Percentiles rank a stretch among this genome's conserved stretches.
These are phyloP conservation scores for Bos indicus DNA, from an alignment of 2,113 vertebrate genomes.

Conservation along the genomic window DNA sequence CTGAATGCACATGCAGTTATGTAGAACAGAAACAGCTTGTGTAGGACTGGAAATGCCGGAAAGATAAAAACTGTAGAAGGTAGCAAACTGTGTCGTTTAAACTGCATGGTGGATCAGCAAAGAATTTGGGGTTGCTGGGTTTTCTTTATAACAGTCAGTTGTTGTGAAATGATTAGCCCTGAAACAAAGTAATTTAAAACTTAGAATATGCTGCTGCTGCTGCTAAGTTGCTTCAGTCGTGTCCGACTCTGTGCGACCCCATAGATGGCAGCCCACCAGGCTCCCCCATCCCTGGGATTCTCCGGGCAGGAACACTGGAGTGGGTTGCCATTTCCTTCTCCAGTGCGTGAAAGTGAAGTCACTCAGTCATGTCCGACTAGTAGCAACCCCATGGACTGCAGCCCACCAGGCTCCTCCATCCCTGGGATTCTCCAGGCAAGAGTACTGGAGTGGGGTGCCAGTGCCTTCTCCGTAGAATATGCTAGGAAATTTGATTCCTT, in stretches of 20 bases:
- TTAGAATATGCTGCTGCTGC: not conserved
- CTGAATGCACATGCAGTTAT: not conserved
- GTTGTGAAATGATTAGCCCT: conserved; percentile 41
- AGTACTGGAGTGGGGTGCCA: no score
- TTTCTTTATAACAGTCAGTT: conserved; percentile 22
- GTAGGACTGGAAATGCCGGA: not conserved
- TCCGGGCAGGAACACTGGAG: no score
- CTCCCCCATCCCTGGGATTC: no score
- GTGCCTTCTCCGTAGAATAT: not conserved
- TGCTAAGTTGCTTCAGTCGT: no score
- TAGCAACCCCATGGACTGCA: no score
- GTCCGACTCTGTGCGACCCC: no score
- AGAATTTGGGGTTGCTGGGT: not conserved
- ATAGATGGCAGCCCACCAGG: no score
- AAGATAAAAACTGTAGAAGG: conserved; percentile 12
- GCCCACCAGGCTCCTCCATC: no score
- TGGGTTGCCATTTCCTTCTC: no score
- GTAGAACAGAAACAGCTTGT: conserved; percentile 6
- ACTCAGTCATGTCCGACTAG: no score
- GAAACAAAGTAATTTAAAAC: conserved; percentile 48
- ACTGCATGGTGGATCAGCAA: not conserved
- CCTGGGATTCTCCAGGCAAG: no score
- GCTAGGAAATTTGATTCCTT: conserved; percentile 36
- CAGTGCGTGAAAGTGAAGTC: no score
- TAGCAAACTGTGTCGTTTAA: not conserved